phyloP scores from a whole-genome alignment of 2,888 invertebrate species.

The Crossocerus cetratus region DNA sequence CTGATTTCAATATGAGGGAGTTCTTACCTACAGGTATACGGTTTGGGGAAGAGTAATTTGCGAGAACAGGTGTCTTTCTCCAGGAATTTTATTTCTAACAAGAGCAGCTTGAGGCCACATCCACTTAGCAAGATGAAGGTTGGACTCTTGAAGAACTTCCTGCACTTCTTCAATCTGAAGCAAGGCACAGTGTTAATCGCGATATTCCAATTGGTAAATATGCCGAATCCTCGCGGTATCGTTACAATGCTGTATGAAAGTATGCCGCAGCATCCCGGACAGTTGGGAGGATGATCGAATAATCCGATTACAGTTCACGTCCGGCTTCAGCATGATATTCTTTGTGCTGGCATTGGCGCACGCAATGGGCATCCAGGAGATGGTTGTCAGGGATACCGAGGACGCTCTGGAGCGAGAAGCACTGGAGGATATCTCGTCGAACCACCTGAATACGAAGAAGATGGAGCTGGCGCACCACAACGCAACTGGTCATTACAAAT shows the following conservation, averaged over 20 bases:
- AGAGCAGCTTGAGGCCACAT: too few species aligned
- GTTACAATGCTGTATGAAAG: not conserved
- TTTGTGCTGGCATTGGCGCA: conserved; percentile 74
- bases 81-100: too few species aligned
- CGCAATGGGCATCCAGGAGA: conserved; percentile 75
- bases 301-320: conserved; percentile 34
- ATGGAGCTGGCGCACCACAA: conserved; percentile 77
- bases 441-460: conserved; percentile 74
- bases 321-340: conserved; percentile 51
- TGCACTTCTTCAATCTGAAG: conserved; percentile 74
- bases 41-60: too few species aligned
- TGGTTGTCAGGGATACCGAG: conserved; percentile 76
- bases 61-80: too few species aligned
- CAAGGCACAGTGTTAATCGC: conserved; percentile 77
- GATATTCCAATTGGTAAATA: conserved; percentile 76
- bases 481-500: conserved; percentile 70
- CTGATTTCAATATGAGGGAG: too few species aligned
- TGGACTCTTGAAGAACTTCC: conserved; percentile 69
- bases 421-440: conserved; percentile 71
- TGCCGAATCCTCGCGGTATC: not conserved
- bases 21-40: too few species aligned
- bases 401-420: conserved; percentile 75
- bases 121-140: conserved; percentile 63
- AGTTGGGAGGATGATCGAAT: not conserved
- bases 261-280: not conserved